A percentile compares a stretch with the other conserved stretches of the same genome.
Conservation (phyloP, 2,113 vertebrate species). For the Ariopsis seemanni region DNA sequence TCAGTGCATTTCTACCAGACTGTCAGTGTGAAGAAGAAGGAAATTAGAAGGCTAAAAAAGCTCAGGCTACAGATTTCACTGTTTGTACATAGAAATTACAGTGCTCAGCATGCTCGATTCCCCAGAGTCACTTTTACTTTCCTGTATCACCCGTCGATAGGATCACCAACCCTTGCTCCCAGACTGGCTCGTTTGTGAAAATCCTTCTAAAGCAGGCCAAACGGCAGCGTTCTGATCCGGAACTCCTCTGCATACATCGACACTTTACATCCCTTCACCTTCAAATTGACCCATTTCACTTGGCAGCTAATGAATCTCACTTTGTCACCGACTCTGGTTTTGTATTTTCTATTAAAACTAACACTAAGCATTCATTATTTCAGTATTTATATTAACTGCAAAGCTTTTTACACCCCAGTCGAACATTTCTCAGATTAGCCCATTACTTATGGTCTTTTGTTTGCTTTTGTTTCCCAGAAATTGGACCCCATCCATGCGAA, state of each 20-base stretch:
- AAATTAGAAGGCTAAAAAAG: not conserved
- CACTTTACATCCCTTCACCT: not conserved
- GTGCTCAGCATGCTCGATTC: not conserved
- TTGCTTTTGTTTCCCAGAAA: conserved; percentile 10
- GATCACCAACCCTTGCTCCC: not conserved
- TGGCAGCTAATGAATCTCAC: not conserved
- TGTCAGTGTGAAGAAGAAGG: conserved; percentile 1
- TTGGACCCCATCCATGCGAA: conserved; percentile 32
- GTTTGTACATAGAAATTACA: not conserved
- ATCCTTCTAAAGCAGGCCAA: not conserved
- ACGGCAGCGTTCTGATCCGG: not conserved
- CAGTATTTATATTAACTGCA: not conserved
- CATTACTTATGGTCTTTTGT: conserved; percentile 29
- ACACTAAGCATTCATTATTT: not conserved
- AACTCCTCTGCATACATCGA: not conserved
- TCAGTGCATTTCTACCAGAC: not conserved
- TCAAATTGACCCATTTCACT: conserved; percentile 15
- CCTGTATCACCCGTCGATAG: not conserved
- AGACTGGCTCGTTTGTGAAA: conserved; percentile 11
- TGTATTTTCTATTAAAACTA: not conserved
- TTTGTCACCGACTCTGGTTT: not conserved
- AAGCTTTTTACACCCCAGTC: conserved; percentile 13
- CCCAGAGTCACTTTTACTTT: not conserved
- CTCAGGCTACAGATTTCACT: not conserved
- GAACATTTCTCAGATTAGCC: conserved; percentile 26